Evolutionary conservation across 30 jellyfish, hydroid and myxozoan genomes (phyloP).

Genomic region (Phacellophora camtschatica): DNA sequence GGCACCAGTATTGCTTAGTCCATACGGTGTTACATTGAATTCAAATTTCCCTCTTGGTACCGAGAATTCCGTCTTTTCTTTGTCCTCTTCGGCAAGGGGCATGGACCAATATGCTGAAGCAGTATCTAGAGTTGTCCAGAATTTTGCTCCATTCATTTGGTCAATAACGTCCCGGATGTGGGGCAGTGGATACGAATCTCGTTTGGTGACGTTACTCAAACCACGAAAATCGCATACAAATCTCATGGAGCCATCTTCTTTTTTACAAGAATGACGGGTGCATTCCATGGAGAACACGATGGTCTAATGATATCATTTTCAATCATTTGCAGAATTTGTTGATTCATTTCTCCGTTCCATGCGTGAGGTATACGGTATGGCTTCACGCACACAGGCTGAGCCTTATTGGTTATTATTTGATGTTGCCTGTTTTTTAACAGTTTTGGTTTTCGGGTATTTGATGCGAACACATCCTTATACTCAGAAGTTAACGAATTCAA

Average conservation of each 20-base stretch:
- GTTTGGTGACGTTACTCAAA: conserved; percentile 36
- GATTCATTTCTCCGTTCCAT: background rate
- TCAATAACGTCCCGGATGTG: conserved; percentile 52
- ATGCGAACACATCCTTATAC: background rate
- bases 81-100: too few relatives aligned
- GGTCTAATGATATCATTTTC: background rate
- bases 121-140: conserved; percentile 40
- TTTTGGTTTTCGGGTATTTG: background rate
- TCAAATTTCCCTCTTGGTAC: conserved; percentile 54
- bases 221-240: conserved; percentile 62
- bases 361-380: conserved; percentile 14
- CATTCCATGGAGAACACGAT: conserved; percentile 37
- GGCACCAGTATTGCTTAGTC: too few relatives aligned
- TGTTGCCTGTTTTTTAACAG: background rate
- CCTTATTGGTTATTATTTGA: background rate
- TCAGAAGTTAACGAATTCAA: background rate
- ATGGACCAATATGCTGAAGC: too few relatives aligned
- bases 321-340: background rate
- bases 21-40: conserved; percentile 32
- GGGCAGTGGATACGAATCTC: conserved; percentile 60
- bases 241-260: too few relatives aligned
- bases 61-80: conserved; percentile 54
- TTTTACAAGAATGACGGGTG: conserved; percentile 48
- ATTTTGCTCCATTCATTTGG: conserved; percentile 62
- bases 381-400: background rate